Conservation (phyloP, 2,113 vertebrate species). For the Podocnemis expansa region DNA sequence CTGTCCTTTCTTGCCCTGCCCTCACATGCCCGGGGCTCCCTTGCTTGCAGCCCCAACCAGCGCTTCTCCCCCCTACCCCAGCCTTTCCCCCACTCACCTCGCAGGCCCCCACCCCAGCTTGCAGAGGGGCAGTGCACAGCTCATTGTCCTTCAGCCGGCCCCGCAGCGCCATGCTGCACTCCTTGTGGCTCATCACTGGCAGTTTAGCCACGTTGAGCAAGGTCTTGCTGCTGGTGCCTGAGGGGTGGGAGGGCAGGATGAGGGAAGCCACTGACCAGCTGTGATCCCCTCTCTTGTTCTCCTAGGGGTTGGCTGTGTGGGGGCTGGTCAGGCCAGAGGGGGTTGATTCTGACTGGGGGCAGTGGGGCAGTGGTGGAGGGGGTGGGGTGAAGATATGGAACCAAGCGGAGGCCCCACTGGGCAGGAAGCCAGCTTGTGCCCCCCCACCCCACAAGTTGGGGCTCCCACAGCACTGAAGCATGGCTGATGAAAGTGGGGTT, state of each 20-base stretch:
- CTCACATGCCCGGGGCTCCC: too few relatives aligned
- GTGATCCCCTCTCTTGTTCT: not conserved
- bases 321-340: not conserved
- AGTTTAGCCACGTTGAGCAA: conserved; percentile 89
- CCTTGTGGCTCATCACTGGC: conserved; percentile 83
- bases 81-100: conserved; percentile 80
- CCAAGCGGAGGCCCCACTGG: not conserved
- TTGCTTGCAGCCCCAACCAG: not conserved
- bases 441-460: not conserved
- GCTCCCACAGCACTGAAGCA: not conserved
- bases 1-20: not conserved
- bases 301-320: not conserved
- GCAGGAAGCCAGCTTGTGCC: not conserved
- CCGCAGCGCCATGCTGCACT: conserved; percentile 85
- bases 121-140: conserved; percentile 88
- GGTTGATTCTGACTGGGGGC: not conserved
- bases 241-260: fast-evolving
- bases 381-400: fast-evolving
- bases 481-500: not conserved
- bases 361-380: not conserved
- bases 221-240: conserved; percentile 76
- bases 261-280: not conserved
- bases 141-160: conserved; percentile 88
- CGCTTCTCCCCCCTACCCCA: not conserved
- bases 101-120: conserved; percentile 86